Evolutionary conservation across 1,140 invertebrate genomes (phyloP), one percentile per base, ranked within the genome.

Genomic region (Heterodera schachtii): DNA sequence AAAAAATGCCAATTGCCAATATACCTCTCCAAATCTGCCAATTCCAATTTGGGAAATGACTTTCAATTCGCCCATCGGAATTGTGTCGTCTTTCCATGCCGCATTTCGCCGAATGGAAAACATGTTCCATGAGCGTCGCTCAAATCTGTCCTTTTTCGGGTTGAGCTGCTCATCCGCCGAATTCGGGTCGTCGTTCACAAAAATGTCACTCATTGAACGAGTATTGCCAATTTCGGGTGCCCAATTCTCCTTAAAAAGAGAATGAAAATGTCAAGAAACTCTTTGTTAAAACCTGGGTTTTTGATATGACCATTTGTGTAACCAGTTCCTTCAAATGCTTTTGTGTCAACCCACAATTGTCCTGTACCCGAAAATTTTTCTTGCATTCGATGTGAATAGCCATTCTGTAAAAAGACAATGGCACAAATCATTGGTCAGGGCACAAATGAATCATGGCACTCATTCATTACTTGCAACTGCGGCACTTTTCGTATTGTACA

Each of bases 1-100:
- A 6, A 0, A 11, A 6, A 52, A 52, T 52, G 11, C 0, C 11
- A 52, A 52, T 52, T 52, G 49, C 49, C 81, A 78, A 78, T 21
- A 60, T 57, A 88, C 87, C 52, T 88, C 79, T 66, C 88, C 89
- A 83, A 89, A 89, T 57, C 88, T 82, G 41, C 88, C 88, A 9
- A 79, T 64, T 13, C 88, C 88, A 73, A 89, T 90, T 2, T 88
- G 70, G 5, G 47, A 76, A 9, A 82, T 66, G 49, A 89, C 78
- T 69, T 85, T 81, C 60, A 89, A 83, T 71, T 90, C 81, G 19
- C 79, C 76, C 44, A 78, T 82, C 19, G 83, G 82, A 31, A 89
- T 89, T 44, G 86, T 84, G 13, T 88, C 78, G 73, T 89, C 88
- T 41, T 82, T 84, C 88, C 88, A 89, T 7, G 87, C 74, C 43